Conservation (phyloP, 2,113 vertebrate species). For the Leptobrachium leishanense region DNA sequence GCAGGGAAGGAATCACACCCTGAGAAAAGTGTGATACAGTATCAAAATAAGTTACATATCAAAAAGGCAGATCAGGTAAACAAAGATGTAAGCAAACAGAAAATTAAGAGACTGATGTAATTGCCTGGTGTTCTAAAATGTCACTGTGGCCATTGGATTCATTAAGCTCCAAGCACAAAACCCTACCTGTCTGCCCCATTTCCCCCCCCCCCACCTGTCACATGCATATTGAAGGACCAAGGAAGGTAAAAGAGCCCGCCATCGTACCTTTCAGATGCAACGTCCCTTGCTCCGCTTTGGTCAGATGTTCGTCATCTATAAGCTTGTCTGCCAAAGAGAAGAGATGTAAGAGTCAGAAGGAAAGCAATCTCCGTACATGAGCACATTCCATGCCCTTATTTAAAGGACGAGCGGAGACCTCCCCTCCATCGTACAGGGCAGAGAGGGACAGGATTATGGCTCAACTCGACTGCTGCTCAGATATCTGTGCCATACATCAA, state of each 20-base stretch:
- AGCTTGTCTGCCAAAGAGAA: slow-evolving; percentile 83
- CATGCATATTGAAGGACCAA: no score
- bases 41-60: no score
- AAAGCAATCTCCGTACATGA: slow-evolving; percentile 58
- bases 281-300: slow-evolving; percentile 74
- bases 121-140: no score
- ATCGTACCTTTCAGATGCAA: slow-evolving; percentile 76
- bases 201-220: no score
- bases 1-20: no score
- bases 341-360: slow-evolving; percentile 67
- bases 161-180: no score
- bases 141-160: no score
- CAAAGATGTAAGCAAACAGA: no score
- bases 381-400: slow-evolving; percentile 82
- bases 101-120: not conserved
- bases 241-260: not conserved
- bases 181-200: not conserved
- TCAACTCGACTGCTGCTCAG: not conserved
- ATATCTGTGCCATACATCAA: not conserved
- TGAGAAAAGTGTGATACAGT: no score
- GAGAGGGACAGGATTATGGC: slow-evolving; percentile 16
- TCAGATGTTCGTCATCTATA: slow-evolving; percentile 78
- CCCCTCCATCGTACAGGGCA: slow-evolving; percentile 51
- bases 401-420: slow-evolving; percentile 69
- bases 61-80: no score